These are phyloP conservation scores for Pedicia rivosa DNA, from an alignment of 2,888 invertebrate species.

Conservation along the genomic window DNA sequence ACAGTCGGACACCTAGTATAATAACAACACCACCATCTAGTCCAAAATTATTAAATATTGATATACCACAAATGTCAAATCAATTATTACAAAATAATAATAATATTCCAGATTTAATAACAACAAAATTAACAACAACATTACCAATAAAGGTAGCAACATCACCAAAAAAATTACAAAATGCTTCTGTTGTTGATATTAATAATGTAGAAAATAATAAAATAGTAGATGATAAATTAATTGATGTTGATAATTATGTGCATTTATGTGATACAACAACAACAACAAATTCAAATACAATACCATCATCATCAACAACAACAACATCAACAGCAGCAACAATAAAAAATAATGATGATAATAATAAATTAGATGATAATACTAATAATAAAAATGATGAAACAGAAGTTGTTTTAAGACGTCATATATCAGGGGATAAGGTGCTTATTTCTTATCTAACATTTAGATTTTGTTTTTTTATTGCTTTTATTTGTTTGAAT, in stretches of 20 bases:
- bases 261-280: slow-evolving; percentile 6
- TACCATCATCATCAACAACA: slow-evolving; percentile 7
- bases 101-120: neutral
- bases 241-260: slow-evolving; percentile 5
- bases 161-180: slow-evolving; percentile 2
- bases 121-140: neutral
- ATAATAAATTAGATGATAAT: slow-evolving; percentile 5
- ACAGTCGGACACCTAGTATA: slow-evolving; percentile 28
- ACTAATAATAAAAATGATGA: slow-evolving; percentile 15
- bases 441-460: slow-evolving; percentile 10
- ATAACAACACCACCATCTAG: slow-evolving; percentile 34
- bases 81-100: slow-evolving; percentile 1
- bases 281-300: neutral
- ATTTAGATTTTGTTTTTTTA: no score
- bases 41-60: slow-evolving; percentile 18
- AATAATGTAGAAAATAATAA: slow-evolving; percentile 6
- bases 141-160: slow-evolving; percentile 3
- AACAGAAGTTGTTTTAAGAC: slow-evolving; percentile 16
- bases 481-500: no score
- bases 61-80: no score
- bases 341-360: slow-evolving; percentile 5
- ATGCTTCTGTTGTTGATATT: neutral
- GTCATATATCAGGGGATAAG: slow-evolving; percentile 14
- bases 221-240: slow-evolving; percentile 3
- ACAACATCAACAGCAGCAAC: neutral